These are phyloP conservation scores for Ellobius talpinus DNA, from an alignment of 2,113 vertebrate genomes.

Conservation along the genomic window DNA sequence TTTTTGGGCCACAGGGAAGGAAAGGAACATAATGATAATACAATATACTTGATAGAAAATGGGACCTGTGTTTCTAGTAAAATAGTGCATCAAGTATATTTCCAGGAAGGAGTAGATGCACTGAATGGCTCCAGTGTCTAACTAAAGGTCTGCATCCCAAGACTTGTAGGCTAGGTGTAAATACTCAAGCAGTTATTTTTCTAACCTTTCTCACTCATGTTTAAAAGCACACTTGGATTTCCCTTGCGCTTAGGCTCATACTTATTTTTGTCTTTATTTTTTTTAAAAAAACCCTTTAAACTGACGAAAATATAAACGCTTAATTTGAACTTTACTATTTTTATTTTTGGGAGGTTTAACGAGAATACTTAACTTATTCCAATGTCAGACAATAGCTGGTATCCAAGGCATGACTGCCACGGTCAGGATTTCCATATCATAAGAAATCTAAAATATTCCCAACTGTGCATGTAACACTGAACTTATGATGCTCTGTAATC, in stretches of 20 bases:
- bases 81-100: neutral
- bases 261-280: neutral
- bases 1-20: neutral
- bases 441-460: neutral
- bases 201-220: neutral
- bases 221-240: neutral
- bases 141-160: too few relatives aligned
- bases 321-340: neutral
- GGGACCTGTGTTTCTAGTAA: neutral
- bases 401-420: neutral
- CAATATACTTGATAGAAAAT: neutral
- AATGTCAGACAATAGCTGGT: neutral
- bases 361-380: neutral
- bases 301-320: neutral
- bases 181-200: conserved; percentile 40
- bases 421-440: neutral
- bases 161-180: neutral
- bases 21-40: neutral
- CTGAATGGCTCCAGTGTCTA: neutral
- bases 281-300: neutral
- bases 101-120: neutral
- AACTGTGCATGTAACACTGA: neutral
- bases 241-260: neutral
- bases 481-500: neutral
- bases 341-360: neutral